Conservation (phyloP, 2,113 vertebrate genomes). For the Neomonachus schauinslandi region DNA sequence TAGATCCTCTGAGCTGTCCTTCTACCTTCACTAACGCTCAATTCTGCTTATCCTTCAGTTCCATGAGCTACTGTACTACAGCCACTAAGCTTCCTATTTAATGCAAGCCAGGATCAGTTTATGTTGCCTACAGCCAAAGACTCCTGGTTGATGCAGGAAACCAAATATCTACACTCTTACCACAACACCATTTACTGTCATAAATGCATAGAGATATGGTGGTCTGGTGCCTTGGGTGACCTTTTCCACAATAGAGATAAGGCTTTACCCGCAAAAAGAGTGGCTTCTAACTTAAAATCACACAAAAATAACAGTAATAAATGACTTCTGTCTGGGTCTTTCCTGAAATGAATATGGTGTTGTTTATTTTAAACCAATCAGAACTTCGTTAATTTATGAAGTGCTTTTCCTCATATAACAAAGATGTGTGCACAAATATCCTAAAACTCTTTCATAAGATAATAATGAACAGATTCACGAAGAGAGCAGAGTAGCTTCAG, state of each 20-base stretch:
- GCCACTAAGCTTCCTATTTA: neutral
- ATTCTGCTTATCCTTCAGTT: neutral
- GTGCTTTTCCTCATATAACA: neutral
- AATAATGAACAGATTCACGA: neutral
- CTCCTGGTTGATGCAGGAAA: neutral
- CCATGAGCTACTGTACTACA: neutral
- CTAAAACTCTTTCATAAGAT: neutral
- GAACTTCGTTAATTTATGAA: neutral
- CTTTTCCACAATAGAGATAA: neutral
- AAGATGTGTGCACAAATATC: neutral
- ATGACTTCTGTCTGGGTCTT: neutral
- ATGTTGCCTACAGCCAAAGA: neutral
- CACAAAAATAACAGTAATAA: neutral
- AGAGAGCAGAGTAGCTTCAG: neutral
- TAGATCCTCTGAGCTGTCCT: neutral
- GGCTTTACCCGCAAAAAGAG: neutral
- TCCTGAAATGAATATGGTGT: neutral
- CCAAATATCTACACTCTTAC: neutral
- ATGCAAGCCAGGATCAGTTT: neutral
- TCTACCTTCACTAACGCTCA: neutral
- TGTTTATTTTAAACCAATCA: slow-evolving; percentile 26
- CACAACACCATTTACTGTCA: neutral
- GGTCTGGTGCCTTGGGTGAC: neutral
- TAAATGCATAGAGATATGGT: neutral
- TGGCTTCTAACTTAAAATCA: neutral